Evolutionary conservation across 2,888 invertebrate species (phyloP).

Genomic region (Cataglyphis altisquamis): DNA sequence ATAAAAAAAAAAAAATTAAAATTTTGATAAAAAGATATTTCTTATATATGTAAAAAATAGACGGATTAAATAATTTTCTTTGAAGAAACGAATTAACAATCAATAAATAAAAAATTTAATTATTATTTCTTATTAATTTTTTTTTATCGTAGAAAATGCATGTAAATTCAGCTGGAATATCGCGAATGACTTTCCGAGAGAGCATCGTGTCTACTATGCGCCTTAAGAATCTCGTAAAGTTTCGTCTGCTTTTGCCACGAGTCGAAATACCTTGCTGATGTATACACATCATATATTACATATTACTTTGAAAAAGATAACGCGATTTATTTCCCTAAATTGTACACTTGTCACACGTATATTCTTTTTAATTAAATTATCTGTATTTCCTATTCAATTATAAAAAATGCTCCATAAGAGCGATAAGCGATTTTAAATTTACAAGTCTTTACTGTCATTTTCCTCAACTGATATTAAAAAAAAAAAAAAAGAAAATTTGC

Average conservation of each 20-base stretch:
- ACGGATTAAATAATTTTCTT: too few relatives aligned
- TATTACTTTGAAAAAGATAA: background rate
- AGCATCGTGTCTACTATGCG: background rate
- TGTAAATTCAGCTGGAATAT: conserved; percentile 45
- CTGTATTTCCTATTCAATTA: background rate
- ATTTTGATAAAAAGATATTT: too few relatives aligned
- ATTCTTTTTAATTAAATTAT: background rate
- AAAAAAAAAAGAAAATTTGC: background rate
- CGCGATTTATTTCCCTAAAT: background rate
- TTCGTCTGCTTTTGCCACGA: background rate
- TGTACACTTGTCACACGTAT: background rate
- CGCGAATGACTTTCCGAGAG: conserved; percentile 36
- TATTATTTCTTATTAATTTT: too few relatives aligned
- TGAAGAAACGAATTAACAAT: background rate
- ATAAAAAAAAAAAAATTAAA: too few relatives aligned
- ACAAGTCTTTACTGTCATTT: background rate
- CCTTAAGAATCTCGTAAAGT: conserved; percentile 32
- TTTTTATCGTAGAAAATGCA: too few relatives aligned
- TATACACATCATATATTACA: background rate
- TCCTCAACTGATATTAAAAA: background rate
- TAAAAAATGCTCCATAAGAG: background rate
- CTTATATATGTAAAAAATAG: too few relatives aligned
- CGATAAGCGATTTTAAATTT: background rate
- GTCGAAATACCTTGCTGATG: background rate
- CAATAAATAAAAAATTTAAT: background rate